A percentile compares a stretch with the other conserved stretches of the same genome.
phyloP scores from a whole-genome alignment of 1,140 invertebrate species.

The Samia ricini region DNA sequence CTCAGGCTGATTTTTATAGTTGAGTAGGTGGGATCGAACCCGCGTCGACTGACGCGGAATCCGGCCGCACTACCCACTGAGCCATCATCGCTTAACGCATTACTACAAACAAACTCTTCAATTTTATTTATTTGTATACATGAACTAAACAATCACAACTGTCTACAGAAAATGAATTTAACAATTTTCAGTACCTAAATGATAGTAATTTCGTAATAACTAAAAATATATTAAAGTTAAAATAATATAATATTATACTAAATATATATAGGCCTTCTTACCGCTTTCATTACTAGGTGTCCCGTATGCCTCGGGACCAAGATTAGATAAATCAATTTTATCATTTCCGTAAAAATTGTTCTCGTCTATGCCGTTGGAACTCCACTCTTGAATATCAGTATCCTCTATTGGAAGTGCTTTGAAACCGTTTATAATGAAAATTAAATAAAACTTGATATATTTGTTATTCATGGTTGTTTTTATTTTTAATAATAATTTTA shows the following conservation, averaged over 20 bases:
- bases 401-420: constrained; percentile 31
- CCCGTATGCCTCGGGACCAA: constrained; percentile 74
- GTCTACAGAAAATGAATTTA: too few species aligned
- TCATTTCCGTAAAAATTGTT: constrained; percentile 45
- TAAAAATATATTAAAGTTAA: too few species aligned
- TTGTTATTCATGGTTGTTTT: not conserved
- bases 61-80: too few species aligned
- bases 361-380: constrained; percentile 26
- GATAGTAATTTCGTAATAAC: too few species aligned
- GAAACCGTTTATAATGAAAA: constrained; percentile 7
- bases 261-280: constrained; percentile 46
- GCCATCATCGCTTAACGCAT: too few species aligned
- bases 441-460: not conserved
- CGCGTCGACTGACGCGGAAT: too few species aligned
- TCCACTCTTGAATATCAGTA: constrained; percentile 10
- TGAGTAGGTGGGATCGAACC: too few species aligned
- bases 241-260: not conserved
- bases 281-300: constrained; percentile 74
- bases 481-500: not conserved
- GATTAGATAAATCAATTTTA: constrained; percentile 71
- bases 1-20: too few species aligned
- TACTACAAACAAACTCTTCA: too few species aligned
- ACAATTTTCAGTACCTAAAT: too few species aligned
- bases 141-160: too few species aligned
- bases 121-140: too few species aligned